Evolutionary conservation across 2,797 vertebrate species (phyloP).

Genomic region (Coccyzus lansbergi): DNA sequence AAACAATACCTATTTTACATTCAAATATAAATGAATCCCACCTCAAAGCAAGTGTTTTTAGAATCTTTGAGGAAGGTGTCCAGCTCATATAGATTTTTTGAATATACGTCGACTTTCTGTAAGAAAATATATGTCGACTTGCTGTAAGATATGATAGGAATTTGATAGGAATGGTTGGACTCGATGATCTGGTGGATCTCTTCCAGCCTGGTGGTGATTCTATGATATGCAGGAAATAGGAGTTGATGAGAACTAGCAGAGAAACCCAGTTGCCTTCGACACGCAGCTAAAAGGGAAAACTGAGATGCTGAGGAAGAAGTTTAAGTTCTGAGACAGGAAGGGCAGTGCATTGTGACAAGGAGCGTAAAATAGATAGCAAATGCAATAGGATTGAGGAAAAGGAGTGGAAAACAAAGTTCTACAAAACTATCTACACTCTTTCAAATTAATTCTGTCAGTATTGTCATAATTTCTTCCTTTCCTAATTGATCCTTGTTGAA

Average conservation of each 20-base stretch:
- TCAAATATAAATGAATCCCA: neutral
- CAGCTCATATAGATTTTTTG: neutral
- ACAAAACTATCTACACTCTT: neutral
- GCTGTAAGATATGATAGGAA: too few relatives aligned
- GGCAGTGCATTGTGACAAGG: neutral
- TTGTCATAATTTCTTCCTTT: neutral
- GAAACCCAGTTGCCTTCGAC: neutral
- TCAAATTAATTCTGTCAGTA: neutral
- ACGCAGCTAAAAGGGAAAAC: neutral
- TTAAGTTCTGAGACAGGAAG: neutral
- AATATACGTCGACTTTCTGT: neutral
- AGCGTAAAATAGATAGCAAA: neutral
- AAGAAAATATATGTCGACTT: too few relatives aligned
- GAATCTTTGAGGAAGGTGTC: neutral
- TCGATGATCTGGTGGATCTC: too few relatives aligned
- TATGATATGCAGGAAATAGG: neutral
- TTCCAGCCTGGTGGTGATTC: too few relatives aligned
- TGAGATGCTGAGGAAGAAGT: neutral
- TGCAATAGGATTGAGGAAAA: neutral
- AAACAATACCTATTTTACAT: neutral
- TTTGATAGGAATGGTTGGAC: too few relatives aligned
- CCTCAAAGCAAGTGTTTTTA: neutral
- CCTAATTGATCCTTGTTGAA: neutral
- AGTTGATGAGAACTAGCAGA: neutral
- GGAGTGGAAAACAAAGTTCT: neutral